phyloP scores from a whole-genome alignment of 2,113 vertebrate genomes.

The Plectropomus leopardus region DNA sequence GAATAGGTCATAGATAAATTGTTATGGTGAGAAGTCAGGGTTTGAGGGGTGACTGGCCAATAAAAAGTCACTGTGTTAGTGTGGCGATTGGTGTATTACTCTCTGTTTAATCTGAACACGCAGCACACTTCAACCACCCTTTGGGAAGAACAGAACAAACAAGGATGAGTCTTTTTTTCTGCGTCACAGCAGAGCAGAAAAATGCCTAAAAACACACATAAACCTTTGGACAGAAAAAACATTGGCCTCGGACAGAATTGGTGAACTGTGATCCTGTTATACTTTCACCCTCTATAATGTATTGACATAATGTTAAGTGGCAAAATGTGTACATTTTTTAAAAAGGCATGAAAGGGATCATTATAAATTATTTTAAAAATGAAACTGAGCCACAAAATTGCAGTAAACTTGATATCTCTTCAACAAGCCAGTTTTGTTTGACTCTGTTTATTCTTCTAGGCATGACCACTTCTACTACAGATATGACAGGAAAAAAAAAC shows the following conservation, averaged over 20 bases:
- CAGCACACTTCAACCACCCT: slow-evolving; percentile 54
- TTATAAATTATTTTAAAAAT: not conserved
- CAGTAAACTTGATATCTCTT: not conserved
- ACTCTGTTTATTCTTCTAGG: too few relatives aligned
- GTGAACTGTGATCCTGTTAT: not conserved
- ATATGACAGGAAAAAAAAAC: too few relatives aligned
- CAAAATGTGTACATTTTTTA: not conserved
- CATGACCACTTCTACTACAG: not conserved
- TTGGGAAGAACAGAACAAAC: slow-evolving; percentile 57
- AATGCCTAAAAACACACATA: not conserved
- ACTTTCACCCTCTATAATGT: not conserved
- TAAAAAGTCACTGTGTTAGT: not conserved
- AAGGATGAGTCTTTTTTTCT: slow-evolving; percentile 23
- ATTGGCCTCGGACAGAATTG: not conserved
- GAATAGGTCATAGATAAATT: not conserved
- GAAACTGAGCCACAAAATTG: not conserved
- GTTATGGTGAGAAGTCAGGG: not conserved
- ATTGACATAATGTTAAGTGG: not conserved
- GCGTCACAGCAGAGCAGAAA: slow-evolving; percentile 30
- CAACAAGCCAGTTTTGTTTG: too few relatives aligned
- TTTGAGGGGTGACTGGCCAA: not conserved
- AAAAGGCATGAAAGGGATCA: not conserved
- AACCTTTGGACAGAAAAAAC: not conserved
- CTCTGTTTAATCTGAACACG: slow-evolving; percentile 42
- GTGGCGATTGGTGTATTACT: not conserved